Evolutionary conservation across 1,140 invertebrate genomes (phyloP).

Genomic region (Drosophila chauvacae): DNA sequence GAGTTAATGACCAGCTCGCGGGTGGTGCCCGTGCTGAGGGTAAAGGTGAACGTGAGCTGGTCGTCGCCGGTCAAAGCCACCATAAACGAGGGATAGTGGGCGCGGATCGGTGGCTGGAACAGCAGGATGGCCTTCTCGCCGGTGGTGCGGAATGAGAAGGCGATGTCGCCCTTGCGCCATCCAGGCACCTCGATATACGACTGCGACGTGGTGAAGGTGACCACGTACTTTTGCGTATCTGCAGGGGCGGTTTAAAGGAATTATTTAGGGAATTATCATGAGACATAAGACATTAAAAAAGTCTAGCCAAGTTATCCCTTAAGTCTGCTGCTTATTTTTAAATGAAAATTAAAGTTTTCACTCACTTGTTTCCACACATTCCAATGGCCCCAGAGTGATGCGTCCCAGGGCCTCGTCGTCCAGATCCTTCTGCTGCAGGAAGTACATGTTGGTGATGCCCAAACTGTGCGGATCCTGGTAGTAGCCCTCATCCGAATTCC

Average conservation of each 20-base stretch:
- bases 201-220: conserved; percentile 96
- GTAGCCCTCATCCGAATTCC: conserved; percentile 94
- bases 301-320: background rate
- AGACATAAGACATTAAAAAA: background rate
- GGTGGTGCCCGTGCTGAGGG: conserved; percentile 92
- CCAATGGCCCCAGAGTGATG: conserved; percentile 94
- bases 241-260: background rate
- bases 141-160: conserved; percentile 96
- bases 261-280: conserved; percentile 11
- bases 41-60: conserved; percentile 95
- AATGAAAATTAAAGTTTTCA: conserved; percentile 24
- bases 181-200: conserved; percentile 96
- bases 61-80: conserved; percentile 93
- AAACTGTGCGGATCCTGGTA: conserved; percentile 91
- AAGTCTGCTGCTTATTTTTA: background rate
- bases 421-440: conserved; percentile 93
- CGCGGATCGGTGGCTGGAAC: conserved; percentile 94
- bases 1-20: conserved; percentile 92
- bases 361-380: conserved; percentile 97
- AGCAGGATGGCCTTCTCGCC: conserved; percentile 94
- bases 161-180: conserved; percentile 95
- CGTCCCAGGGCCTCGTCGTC: conserved; percentile 92
- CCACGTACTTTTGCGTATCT: conserved; percentile 96
- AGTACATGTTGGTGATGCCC: conserved; percentile 95
- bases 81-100: conserved; percentile 95